phyloP scores from a whole-genome alignment of 1,140 invertebrate species.

The Arctopsyche grandis region DNA sequence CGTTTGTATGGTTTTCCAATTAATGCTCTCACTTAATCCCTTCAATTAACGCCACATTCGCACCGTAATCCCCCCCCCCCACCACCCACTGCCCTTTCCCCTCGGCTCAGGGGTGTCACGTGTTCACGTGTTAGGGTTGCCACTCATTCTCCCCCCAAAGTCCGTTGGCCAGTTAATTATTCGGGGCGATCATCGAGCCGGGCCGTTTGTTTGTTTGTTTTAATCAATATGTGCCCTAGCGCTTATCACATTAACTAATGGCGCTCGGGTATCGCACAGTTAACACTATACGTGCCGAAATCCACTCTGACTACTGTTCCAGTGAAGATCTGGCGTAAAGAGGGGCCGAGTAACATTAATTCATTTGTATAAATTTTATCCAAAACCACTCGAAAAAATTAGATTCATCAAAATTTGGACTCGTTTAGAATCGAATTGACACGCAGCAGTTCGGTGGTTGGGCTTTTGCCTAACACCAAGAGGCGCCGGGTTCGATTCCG shows the following conservation, averaged over 20 bases:
- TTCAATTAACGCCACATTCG: constrained; percentile 46
- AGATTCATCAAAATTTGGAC: too few relatives aligned
- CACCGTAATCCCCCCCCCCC: constrained; percentile 14
- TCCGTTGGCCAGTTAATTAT: constrained; percentile 41
- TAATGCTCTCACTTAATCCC: constrained; percentile 43
- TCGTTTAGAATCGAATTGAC: too few relatives aligned
- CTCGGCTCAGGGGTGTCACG: not conserved
- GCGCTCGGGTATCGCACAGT: not conserved
- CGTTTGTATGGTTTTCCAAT: constrained; percentile 35
- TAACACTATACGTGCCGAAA: constrained; percentile 4
- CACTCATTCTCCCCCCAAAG: not conserved
- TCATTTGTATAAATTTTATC: too few relatives aligned
- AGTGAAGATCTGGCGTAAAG: too few relatives aligned
- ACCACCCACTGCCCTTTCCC: too few relatives aligned
- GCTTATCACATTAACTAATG: constrained; percentile 38
- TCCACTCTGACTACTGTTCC: not conserved
- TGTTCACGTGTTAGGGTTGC: not conserved
- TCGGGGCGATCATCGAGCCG: constrained; percentile 30
- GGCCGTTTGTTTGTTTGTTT: constrained; percentile 34
- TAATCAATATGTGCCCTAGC: constrained; percentile 34
- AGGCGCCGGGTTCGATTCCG: too few relatives aligned
- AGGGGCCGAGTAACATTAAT: too few relatives aligned
- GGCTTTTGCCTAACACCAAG: too few relatives aligned
- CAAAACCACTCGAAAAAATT: too few relatives aligned
- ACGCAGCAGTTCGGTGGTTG: too few relatives aligned